Evolutionary conservation across 2,797 vertebrate genomes (phyloP), one percentile per base, ranked within the genome.

Genomic region (Pelobates cultripes): DNA sequence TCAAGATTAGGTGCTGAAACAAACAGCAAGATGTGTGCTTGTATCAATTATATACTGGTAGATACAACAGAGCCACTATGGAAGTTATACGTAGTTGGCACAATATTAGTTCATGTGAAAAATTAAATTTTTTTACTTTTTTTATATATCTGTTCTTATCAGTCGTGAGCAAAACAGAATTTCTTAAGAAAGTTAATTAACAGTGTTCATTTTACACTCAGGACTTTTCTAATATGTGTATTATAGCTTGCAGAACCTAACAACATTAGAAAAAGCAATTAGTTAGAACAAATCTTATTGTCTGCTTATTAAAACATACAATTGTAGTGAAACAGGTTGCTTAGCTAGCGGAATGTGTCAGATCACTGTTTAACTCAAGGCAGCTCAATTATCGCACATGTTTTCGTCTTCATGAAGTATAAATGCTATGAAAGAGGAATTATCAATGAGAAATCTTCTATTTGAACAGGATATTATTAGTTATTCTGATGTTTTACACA

Each of bases 231-330:
- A 72, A 77, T 77, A 77, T 40, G 60, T 66, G 74, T 77, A 81
- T 51, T 72, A 55, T 82, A 71, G 40, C 41, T 72, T 66, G 69
- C 44, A 67, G 15, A 63, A 77, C 43, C 69, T 82, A 82, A 72
- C 74, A 72, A 67, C 41, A 63, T 81, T 75, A 81, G 73, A 74
- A 74, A 63, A 75, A 75, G 64, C 73, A 63, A 81, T 82, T 80
- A 78, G 75, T 77, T 74, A 77, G 68, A 77, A 53, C 68, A 77
- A 82, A 77, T 82, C 68, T 28, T 71, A 77, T 77, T 82, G 74
- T 82, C 74, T 82, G 44, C 70, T 82, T 73, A 73, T 77, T 82
- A 77, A 73, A 82, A 82, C 60, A 60, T 73, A 67, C 60, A 77
- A 60, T 75, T 76, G 51, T 77, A 77, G 13, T 45, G 64, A 68